Base-by-base conservation (phyloP, 1,140 invertebrate species). In the Saccostrea cuccullata region DNA sequence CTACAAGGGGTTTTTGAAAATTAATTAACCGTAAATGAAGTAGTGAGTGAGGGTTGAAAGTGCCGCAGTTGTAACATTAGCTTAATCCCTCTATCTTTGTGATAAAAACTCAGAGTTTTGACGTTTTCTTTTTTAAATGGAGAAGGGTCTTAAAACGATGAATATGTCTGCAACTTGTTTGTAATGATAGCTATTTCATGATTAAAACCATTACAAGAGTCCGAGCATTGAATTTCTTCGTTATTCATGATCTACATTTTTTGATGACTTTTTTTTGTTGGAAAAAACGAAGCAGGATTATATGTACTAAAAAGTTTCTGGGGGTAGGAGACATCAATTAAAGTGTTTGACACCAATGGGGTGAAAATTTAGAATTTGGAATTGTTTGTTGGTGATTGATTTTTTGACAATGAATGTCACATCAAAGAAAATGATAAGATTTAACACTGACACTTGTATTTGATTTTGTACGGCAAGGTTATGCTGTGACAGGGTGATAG, bases 341-440 rank as follows among this genome's bases (percentile, higher is more conserved):
- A 64, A 30, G 30, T 30, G 26, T 30, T 77, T 26, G 13, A 30
- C 26, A 77, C 70, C 70, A 77, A 30, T 3, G 26, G 70, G 15
- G 70, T 12, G 70, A 30, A 77, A 36, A 77, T 77, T 9, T 36
- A 77, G 70, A 77, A 36, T 77, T 15, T 77, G 6, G 26, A 77
- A 77, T 77, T 77, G 30, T 77, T 36, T 77, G 70, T 77, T 5
- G 26, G 26, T 77, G 70, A 77, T 77, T 77, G 70, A 30, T 15
- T 77, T 47, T 77, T 36, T 77, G 70, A 77, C 70, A 77, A 77
- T 77, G 70, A 30, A 36, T 36, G 70, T 77, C 70, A 77, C 70
- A 36, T 77, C 70, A 77, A 77, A 40, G 70, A 26, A 36, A 77
- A 5, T 77, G 70, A 77, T 77, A 30, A 77, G 70, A 77, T 77